Percentiles rank a stretch among this genome's conserved stretches.
phyloP scores from a whole-genome alignment of 2,888 invertebrate genomes.

The Yponomeuta malinellus region DNA sequence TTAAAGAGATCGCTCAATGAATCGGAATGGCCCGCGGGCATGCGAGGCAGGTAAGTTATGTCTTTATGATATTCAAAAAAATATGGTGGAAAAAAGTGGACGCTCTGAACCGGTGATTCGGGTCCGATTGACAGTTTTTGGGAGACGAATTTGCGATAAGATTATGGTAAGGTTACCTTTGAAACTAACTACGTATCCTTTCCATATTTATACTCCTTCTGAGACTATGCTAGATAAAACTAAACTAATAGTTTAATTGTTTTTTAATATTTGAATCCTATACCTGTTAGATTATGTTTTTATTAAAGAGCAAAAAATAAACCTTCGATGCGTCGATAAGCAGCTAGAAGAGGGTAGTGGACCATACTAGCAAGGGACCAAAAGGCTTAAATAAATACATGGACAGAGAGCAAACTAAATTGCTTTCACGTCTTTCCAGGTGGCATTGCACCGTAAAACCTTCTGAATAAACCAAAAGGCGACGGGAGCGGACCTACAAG shows the following conservation, averaged over 20 bases:
- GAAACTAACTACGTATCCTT: too few species aligned
- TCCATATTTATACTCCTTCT: too few species aligned
- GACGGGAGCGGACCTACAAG: constrained; percentile 23
- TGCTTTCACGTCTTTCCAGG: neutral
- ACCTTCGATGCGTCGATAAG: too few species aligned
- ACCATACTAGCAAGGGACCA: too few species aligned
- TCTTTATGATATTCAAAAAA: neutral
- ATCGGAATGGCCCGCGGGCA: constrained; percentile 36
- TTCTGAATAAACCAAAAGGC: constrained; percentile 2
- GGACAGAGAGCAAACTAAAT: neutral
- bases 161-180: too few species aligned
- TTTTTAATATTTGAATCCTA: too few species aligned
- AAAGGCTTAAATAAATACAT: neutral
- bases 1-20: constrained; percentile 43
- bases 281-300: too few species aligned
- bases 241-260: too few species aligned
- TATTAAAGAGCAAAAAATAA: too few species aligned
- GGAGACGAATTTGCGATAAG: neutral
- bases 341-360: too few species aligned
- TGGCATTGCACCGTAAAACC: neutral
- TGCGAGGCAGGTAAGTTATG: neutral
- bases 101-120: neutral
- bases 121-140: neutral
- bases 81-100: neutral
- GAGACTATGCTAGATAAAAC: too few species aligned